Percentiles rank a stretch among this genome's conserved stretches.
Conservation (phyloP, 2,797 vertebrate species). For the Manis javanica region DNA sequence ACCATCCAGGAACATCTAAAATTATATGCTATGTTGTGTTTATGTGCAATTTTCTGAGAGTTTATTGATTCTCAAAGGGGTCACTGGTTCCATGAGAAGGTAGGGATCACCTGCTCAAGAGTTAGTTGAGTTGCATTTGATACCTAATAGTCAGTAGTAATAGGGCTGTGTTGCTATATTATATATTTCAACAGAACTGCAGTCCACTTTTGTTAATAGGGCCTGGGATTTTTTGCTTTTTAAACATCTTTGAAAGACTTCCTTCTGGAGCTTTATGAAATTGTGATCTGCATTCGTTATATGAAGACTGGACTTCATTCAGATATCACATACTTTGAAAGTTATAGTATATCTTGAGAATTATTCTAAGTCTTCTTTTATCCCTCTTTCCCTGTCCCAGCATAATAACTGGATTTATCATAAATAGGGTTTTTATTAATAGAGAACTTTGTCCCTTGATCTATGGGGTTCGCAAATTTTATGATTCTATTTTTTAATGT, state of each 20-base stretch:
- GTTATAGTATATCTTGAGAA: slow-evolving; percentile 32
- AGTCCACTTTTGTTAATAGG: not conserved
- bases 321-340: slow-evolving; percentile 54
- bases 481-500: slow-evolving; percentile 40
- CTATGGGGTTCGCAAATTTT: slow-evolving; percentile 39
- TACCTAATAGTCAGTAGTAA: slow-evolving; percentile 6
- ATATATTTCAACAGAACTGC: slow-evolving; percentile 26
- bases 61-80: slow-evolving; percentile 46
- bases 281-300: slow-evolving; percentile 41
- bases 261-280: slow-evolving; percentile 33
- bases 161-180: slow-evolving; percentile 34
- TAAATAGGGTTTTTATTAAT: slow-evolving; percentile 37
- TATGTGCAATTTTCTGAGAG: slow-evolving; percentile 48
- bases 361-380: not conserved
- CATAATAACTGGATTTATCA: slow-evolving; percentile 35
- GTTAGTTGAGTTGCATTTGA: slow-evolving; percentile 52
- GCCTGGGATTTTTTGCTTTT: slow-evolving; percentile 27
- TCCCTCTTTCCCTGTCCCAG: not conserved
- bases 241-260: slow-evolving; percentile 60
- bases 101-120: not conserved
- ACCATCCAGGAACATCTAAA: slow-evolving; percentile 33
- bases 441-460: slow-evolving; percentile 33
- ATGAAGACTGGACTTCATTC: not conserved
- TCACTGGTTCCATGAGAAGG: slow-evolving; percentile 33
- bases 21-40: not conserved